Evolutionary conservation across 2,113 vertebrate species (phyloP), one percentile per base, ranked within the genome.

Genomic region (Ivindomyrus marchei): DNA sequence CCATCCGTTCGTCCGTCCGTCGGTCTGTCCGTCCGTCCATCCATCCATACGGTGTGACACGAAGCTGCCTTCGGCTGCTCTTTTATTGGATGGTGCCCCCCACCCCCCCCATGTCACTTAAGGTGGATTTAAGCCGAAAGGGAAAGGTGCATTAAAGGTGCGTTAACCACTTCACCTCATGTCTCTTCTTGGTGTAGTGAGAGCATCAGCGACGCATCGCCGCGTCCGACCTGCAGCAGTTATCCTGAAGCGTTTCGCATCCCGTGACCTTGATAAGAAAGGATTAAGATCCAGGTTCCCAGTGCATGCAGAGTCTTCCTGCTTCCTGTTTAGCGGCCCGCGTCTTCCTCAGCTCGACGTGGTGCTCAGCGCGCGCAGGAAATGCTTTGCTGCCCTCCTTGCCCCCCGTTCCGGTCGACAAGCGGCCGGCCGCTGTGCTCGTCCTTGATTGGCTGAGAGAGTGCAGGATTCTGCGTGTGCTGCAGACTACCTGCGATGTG

Each of bases 401-500:
- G 31, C 17, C 50, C 50, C 27, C 1, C 27, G 27, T 36, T 13
- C 11, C 11, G 31, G 70, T 77, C 2, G 70, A 36, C 31, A 15
- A 39, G 70, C 13, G 36, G 70, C 5, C 11, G 36, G 15, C 36
- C 36, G 0, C 70, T 3, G 10, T 77, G 74, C 36, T 42, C 36
- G 9, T 74, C 66, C 27, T 11, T 36, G 66, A 74, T 36, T 74
- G 24, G 27, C 36, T 19, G 70, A 10, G 62, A 31, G 62, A 77
- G 1, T 1, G 74, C 74, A 39, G 31, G 31, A 19, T 77, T 42
- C 74, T 42, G 70, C 3, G 7, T n/a, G 83, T 13, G 45, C 45
- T 80, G n/a, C 36, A 19, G 84, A 88, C 66, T 91, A 89, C 88
- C 89, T 90, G 88, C 89, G 88, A 88, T 86, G 86, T 52, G 58